Evolutionary conservation across 2,888 invertebrate species (phyloP).

Genomic region (Lacanobia oleracea): DNA sequence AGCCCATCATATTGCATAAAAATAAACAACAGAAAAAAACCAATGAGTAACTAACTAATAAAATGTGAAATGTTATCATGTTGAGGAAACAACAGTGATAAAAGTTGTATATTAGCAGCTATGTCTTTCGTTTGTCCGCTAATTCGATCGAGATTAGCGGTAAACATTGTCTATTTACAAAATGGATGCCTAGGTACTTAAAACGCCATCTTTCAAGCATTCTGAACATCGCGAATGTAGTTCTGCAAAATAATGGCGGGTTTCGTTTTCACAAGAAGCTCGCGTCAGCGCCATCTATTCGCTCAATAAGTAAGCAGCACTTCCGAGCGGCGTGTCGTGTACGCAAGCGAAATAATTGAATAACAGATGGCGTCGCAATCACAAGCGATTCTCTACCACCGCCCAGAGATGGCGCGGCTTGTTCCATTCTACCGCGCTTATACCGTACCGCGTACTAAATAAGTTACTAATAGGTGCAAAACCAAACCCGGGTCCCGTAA

Average conservation of each 20-base stretch:
- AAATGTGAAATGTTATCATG: conserved; percentile 10
- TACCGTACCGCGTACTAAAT: background rate
- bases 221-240: conserved; percentile 58
- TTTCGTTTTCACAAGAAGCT: conserved; percentile 11
- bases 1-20: conserved; percentile 5
- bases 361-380: conserved; percentile 38
- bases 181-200: conserved; percentile 56
- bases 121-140: conserved; percentile 30
- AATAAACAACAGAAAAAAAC: conserved; percentile 25
- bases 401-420: conserved; percentile 46
- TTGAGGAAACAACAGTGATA: conserved; percentile 20
- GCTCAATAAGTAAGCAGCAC: conserved; percentile 7
- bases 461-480: background rate
- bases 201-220: conserved; percentile 63
- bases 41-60: conserved; percentile 7
- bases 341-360: background rate
- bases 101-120: conserved; percentile 2
- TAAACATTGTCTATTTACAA: conserved; percentile 65
- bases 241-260: conserved; percentile 34
- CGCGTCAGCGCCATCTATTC: conserved; percentile 50
- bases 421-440: background rate
- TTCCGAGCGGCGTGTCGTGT: background rate
- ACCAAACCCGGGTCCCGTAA: background rate
- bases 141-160: conserved; percentile 50
- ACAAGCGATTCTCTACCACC: background rate